Percentiles rank a stretch among this genome's conserved stretches.
These are phyloP conservation scores for Gasterosteus nipponicus DNA, from an alignment of 2,113 vertebrate genomes.

Conservation along the genomic window DNA sequence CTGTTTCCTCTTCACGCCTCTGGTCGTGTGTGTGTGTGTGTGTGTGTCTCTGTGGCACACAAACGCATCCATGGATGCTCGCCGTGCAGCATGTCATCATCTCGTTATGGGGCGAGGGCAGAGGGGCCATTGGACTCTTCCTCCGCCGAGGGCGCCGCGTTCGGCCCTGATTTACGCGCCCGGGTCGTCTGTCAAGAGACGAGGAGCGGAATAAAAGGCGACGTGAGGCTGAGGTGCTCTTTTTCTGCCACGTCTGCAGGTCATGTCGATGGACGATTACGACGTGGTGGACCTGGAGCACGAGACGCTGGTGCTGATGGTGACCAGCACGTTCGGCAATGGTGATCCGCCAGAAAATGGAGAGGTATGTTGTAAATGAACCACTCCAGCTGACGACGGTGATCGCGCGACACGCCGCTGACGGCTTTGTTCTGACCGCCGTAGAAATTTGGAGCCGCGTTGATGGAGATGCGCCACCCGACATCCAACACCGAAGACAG, in stretches of 20 bases:
- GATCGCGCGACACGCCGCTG: background rate
- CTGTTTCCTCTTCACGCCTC: slow-evolving; percentile 56
- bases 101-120: slow-evolving; percentile 71
- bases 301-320: slow-evolving; percentile 91
- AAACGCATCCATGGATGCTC: slow-evolving; percentile 51
- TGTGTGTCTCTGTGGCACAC: slow-evolving; percentile 30
- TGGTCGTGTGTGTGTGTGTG: slow-evolving; percentile 25
- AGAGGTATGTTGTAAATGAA: slow-evolving; percentile 81
- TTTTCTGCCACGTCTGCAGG: slow-evolving; percentile 74
- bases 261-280: slow-evolving; percentile 96
- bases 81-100: slow-evolving; percentile 73
- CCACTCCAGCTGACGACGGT: background rate
- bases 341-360: slow-evolving; percentile 97
- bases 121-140: slow-evolving; percentile 68
- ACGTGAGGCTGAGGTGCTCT: background rate
- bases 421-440: slow-evolving; percentile 20
- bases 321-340: slow-evolving; percentile 97
- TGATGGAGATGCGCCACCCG: slow-evolving; percentile 98
- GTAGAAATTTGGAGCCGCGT: slow-evolving; percentile 93
- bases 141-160: slow-evolving; percentile 55
- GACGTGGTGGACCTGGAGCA: slow-evolving; percentile 95
- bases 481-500: slow-evolving; percentile 92
- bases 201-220: slow-evolving; percentile 21
- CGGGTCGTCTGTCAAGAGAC: slow-evolving; percentile 41
- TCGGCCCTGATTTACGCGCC: slow-evolving; percentile 57